Percentiles rank a stretch among this genome's conserved stretches.
Evolutionary conservation across 2,888 invertebrate species (phyloP).

Genomic region (Lasioglossum figueresi): DNA sequence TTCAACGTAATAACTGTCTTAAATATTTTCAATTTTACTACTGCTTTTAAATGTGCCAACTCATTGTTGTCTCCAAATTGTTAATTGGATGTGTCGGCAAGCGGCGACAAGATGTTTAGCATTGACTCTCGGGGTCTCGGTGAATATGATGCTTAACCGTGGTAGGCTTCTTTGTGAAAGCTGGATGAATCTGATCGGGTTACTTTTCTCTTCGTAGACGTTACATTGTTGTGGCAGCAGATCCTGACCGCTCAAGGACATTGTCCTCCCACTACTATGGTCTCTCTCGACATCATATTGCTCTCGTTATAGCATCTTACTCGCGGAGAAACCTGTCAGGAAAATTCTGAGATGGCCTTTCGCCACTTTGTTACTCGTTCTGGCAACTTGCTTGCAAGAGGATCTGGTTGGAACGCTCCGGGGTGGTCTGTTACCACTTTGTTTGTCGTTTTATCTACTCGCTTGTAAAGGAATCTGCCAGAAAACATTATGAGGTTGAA

Average conservation of each 20-base stretch:
- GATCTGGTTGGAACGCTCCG: background rate
- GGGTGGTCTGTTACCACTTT: background rate
- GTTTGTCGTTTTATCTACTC: background rate
- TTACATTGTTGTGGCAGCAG: background rate
- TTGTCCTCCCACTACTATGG: background rate
- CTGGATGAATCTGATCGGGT: background rate
- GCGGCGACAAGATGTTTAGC: background rate
- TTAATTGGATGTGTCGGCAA: background rate
- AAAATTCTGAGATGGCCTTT: background rate
- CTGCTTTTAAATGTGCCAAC: too few species aligned
- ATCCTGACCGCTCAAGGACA: slow-evolving; percentile 6
- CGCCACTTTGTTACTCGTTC: slow-evolving; percentile 6
- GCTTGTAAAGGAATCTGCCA: background rate
- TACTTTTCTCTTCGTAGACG: background rate
- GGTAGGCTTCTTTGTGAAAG: slow-evolving; percentile 11
- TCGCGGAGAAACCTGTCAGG: slow-evolving; percentile 7
- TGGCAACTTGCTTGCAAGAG: background rate
- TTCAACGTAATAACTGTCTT: too few species aligned
- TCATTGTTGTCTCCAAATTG: background rate
- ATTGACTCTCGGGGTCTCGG: background rate
- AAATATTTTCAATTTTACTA: too few species aligned
- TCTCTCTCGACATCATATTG: background rate
- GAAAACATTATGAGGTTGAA: background rate
- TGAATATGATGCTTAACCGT: background rate
- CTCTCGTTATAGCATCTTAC: background rate